These are phyloP conservation scores for Goniozus legneri DNA, from an alignment of 1,140 invertebrate genomes.

Conservation along the genomic window DNA sequence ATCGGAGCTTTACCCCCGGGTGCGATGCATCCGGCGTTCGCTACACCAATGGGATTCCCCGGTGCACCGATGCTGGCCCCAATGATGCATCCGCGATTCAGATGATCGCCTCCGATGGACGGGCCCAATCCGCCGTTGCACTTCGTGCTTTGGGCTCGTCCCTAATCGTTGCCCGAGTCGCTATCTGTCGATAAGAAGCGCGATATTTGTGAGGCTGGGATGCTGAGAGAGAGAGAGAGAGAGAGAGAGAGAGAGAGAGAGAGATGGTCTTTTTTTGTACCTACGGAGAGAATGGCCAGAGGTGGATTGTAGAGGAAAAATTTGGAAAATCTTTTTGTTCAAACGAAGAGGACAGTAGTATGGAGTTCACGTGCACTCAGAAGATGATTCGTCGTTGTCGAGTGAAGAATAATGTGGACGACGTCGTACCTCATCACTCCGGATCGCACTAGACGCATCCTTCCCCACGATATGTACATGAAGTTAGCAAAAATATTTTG, in stretches of 20 bases:
- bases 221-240: not conserved
- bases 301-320: too few species aligned
- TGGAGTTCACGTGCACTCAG: too few species aligned
- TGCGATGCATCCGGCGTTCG: constrained; percentile 63
- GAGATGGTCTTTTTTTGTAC: too few species aligned
- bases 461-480: constrained; percentile 31
- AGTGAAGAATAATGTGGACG: constrained; percentile 14
- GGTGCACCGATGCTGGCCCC: constrained; percentile 61
- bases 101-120: constrained; percentile 66
- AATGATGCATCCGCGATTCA: constrained; percentile 75
- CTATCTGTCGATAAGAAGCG: too few species aligned
- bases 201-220: too few species aligned
- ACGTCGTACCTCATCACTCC: constrained; percentile 20
- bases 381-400: too few species aligned
- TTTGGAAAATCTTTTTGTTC: too few species aligned
- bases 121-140: constrained; percentile 52
- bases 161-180: too few species aligned
- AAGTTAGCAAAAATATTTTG: constrained; percentile 47
- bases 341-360: too few species aligned
- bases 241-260: constrained; percentile 7
- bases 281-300: too few species aligned
- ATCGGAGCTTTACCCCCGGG: constrained; percentile 65
- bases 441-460: constrained; percentile 22
- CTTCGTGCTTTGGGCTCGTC: constrained; percentile 54
- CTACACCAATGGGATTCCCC: constrained; percentile 62